Evolutionary conservation across 2,888 invertebrate species (phyloP).

Genomic region (Cheilosia scutellata): DNA sequence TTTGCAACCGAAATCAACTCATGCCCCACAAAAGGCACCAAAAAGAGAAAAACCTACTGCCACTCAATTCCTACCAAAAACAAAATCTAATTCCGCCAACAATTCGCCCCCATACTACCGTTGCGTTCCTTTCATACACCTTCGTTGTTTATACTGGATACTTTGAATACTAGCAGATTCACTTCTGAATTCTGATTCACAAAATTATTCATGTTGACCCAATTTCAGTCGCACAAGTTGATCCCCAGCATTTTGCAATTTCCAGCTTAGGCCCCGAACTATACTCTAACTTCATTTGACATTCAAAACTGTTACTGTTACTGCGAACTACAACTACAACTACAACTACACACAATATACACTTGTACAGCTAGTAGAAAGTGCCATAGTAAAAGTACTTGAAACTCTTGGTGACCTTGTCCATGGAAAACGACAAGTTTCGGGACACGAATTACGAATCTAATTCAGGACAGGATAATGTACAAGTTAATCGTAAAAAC

Average conservation of each 20-base stretch:
- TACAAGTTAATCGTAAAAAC: conserved; percentile 21
- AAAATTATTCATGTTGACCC: conserved; percentile 65
- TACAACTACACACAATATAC: not conserved
- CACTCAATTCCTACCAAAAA: too few species aligned
- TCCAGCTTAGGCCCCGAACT: conserved; percentile 9
- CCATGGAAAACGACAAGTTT: conserved; percentile 7
- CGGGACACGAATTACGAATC: conserved; percentile 36
- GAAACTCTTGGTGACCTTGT: conserved; percentile 59
- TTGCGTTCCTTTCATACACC: not conserved
- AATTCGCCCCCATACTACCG: too few species aligned
- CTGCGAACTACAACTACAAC: conserved; percentile 12
- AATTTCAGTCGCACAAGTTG: conserved; percentile 55
- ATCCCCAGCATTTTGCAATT: conserved; percentile 53
- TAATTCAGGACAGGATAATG: conserved; percentile 16
- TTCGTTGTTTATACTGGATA: not conserved
- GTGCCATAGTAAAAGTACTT: conserved; percentile 17
- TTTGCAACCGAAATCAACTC: too few species aligned
- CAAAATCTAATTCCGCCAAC: too few species aligned
- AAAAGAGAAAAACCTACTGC: too few species aligned
- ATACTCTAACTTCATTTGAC: conserved; percentile 57
- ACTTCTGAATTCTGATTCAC: not conserved
- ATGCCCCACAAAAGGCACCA: too few species aligned
- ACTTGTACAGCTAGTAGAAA: too few species aligned
- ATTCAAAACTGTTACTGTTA: conserved; percentile 58
- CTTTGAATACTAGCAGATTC: not conserved